These are phyloP conservation scores for Idaea biselata DNA, from an alignment of 2,888 invertebrate genomes.

Conservation along the genomic window DNA sequence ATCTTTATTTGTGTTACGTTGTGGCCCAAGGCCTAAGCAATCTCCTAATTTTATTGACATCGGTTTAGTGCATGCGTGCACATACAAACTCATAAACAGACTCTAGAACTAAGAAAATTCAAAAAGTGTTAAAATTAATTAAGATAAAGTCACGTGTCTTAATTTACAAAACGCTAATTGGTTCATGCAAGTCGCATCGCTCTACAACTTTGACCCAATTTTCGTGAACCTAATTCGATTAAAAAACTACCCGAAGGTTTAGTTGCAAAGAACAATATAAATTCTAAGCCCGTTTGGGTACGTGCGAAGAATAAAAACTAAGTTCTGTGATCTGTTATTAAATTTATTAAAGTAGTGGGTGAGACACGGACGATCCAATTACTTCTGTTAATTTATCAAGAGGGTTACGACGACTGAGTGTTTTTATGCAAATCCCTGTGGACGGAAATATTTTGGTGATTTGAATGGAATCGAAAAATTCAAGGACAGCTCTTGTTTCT, in stretches of 20 bases:
- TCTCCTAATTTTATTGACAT: too few species aligned
- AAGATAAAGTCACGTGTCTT: too few species aligned
- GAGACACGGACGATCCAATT: conserved; percentile 2
- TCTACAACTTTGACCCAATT: neutral
- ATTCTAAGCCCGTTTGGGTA: neutral
- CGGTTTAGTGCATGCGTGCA: too few species aligned
- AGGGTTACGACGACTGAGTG: neutral
- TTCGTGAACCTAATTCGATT: neutral
- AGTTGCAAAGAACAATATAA: neutral
- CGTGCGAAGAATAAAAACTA: neutral
- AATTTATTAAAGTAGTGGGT: conserved; percentile 1
- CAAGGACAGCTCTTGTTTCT: neutral
- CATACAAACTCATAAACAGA: too few species aligned
- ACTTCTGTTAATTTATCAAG: neutral
- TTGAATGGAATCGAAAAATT: neutral
- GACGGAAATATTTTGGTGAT: neutral
- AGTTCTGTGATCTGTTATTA: conserved; percentile 4
- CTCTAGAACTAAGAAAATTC: too few species aligned
- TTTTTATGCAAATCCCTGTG: neutral
- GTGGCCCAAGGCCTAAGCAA: too few species aligned
- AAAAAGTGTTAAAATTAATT: too few species aligned
- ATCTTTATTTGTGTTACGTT: too few species aligned
- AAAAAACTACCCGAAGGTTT: neutral
- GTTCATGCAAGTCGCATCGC: neutral
- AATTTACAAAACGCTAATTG: too few species aligned